phyloP scores from a whole-genome alignment of 2,113 vertebrate species.

The Garra rufa region DNA sequence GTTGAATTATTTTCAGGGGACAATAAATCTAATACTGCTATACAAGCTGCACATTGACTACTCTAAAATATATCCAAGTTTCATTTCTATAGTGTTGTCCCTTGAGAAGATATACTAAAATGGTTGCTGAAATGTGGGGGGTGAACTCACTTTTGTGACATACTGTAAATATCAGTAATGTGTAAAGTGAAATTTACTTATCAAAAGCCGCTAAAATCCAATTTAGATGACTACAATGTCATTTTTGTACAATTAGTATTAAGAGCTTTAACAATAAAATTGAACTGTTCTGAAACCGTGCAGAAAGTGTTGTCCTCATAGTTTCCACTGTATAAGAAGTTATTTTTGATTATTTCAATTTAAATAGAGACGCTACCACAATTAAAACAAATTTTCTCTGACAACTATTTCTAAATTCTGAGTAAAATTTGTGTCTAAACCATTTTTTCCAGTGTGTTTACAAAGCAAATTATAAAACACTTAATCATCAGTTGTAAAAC shows the following conservation, averaged over 20 bases:
- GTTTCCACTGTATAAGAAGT: background rate
- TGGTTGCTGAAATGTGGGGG: too few relatives aligned
- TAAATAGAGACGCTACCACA: background rate
- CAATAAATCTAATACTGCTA: too few relatives aligned
- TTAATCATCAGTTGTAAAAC: background rate
- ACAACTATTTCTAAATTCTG: background rate
- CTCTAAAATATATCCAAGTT: too few relatives aligned
- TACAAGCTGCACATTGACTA: too few relatives aligned
- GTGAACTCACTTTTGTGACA: too few relatives aligned
- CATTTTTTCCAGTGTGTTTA: background rate
- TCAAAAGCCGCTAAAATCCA: background rate
- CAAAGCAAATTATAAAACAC: background rate
- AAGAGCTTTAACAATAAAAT: background rate
- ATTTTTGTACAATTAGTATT: too few relatives aligned
- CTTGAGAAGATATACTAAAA: too few relatives aligned
- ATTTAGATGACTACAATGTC: background rate
- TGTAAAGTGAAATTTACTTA: background rate
- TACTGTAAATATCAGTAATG: too few relatives aligned
- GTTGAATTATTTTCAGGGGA: too few relatives aligned
- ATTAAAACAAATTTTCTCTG: background rate
- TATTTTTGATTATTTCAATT: background rate
- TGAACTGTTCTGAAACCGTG: background rate
- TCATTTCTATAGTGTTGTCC: too few relatives aligned
- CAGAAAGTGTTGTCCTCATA: background rate
- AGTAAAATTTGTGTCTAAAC: background rate